Percentiles rank a stretch among this genome's conserved stretches.
Conservation (phyloP, 2,888 invertebrate species). For the Aethes cnicana region DNA sequence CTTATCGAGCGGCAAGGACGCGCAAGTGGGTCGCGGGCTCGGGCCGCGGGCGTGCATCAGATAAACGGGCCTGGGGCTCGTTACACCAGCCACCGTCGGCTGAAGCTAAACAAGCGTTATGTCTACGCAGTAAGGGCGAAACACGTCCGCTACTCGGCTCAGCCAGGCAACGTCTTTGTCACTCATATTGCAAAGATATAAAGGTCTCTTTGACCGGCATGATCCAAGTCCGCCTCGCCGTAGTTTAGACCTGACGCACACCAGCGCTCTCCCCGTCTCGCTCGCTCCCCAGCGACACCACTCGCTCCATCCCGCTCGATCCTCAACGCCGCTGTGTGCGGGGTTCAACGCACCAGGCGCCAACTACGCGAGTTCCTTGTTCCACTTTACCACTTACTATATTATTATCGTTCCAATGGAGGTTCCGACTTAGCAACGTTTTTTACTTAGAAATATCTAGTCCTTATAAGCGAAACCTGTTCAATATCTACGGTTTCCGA, state of each 20-base stretch:
- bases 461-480: conserved; percentile 41
- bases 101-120: too few relatives aligned
- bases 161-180: too few relatives aligned
- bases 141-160: too few relatives aligned
- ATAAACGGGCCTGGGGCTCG: conserved; percentile 25
- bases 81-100: too few relatives aligned
- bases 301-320: conserved; percentile 30
- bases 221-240: too few relatives aligned
- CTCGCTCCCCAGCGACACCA: conserved; percentile 38
- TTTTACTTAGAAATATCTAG: conserved; percentile 44
- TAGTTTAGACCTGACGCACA: too few relatives aligned
- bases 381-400: conserved; percentile 80
- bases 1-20: conserved; percentile 71
- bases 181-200: too few relatives aligned
- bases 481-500: neutral
- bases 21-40: conserved; percentile 42
- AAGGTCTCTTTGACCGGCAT: too few relatives aligned
- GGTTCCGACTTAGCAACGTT: conserved; percentile 60
- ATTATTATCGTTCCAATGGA: conserved; percentile 77
- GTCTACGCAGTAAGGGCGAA: too few relatives aligned
- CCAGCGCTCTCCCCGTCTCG: conserved; percentile 31
- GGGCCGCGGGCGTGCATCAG: conserved; percentile 31
- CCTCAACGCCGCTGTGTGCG: conserved; percentile 42
- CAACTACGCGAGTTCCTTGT: conserved; percentile 81
- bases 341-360: conserved; percentile 80